These are phyloP conservation scores for Drosophila suzukii DNA, from an alignment of 1,140 invertebrate genomes.

Conservation along the genomic window DNA sequence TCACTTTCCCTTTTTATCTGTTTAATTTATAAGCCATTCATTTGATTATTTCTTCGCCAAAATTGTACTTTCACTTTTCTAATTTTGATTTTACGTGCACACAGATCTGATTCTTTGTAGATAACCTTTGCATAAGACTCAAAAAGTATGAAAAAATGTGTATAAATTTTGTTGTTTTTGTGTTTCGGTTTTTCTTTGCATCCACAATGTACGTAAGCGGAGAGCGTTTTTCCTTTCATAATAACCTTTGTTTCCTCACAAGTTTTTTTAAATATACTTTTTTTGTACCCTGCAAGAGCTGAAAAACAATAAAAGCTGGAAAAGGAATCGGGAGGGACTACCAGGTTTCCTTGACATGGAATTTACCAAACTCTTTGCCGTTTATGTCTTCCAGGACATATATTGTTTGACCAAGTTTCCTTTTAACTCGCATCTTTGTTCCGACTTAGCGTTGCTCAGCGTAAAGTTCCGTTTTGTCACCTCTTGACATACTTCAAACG, in stretches of 20 bases:
- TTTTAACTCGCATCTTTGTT: no score
- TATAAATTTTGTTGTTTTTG: slow-evolving; percentile 29
- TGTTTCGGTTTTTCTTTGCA: slow-evolving; percentile 35
- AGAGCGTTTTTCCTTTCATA: slow-evolving; percentile 16
- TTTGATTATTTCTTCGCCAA: background rate
- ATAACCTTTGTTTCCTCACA: slow-evolving; percentile 5
- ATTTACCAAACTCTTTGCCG: no score
- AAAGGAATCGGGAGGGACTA: no score
- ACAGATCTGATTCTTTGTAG: slow-evolving; percentile 30
- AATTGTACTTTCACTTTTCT: background rate
- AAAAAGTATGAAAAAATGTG: slow-evolving; percentile 9
- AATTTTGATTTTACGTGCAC: slow-evolving; percentile 2
- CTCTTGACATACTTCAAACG: no score
- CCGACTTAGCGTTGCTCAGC: no score
- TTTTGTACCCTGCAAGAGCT: slow-evolving; percentile 46
- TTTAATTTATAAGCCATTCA: background rate
- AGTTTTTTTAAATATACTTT: slow-evolving; percentile 15
- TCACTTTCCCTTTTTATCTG: slow-evolving; percentile 6
- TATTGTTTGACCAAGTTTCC: no score
- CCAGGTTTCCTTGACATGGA: no score
- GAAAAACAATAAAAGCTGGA: no score
- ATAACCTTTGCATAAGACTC: slow-evolving; percentile 26
- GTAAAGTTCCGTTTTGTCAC: no score
- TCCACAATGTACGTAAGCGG: slow-evolving; percentile 23
- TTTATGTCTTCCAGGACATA: no score